Evolutionary conservation across 2,113 vertebrate genomes (phyloP), one percentile per base, ranked within the genome.

Genomic region (Alces alces): DNA sequence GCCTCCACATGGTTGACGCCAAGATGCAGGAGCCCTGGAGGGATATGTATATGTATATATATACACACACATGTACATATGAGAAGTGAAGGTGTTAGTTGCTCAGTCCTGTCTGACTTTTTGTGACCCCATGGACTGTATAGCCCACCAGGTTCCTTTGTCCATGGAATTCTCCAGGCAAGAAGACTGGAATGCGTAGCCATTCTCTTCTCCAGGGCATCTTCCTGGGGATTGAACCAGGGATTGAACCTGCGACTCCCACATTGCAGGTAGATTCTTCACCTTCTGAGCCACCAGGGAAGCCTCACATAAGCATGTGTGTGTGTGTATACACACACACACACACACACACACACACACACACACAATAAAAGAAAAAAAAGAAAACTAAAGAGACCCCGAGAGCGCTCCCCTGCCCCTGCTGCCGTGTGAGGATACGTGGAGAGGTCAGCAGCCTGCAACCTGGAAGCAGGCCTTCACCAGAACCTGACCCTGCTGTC

Each of bases 361-460:
- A n/a, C n/a, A n/a, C n/a, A 45, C 2, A 78, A 79, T 15, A 50
- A 80, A 80, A 82, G 33, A 80, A 30, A 50, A 80, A 82, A 50
- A 79, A 30, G 15, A 19, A 33, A 19, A 19, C 43, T 3, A 14
- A 45, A n/a, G 21, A 28, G 14, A 36, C 86, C 78, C 23, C 8
- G 0, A 10, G 33, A 58, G 33, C 2, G 2, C 30, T 60, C 43
- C 57, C 64, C 21, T 9, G 33, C n/a, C 19, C 70, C 17, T 89
- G 17, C 78, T 61, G 27, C 79, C 0, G 0, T 2, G 7, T n/a
- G 23, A 70, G 30, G 76, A 39, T 11, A 7, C 21, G 1, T 14
- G 1, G 73, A 66, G 28, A 21, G n/a, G 66, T 16, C 45, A 17
- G 33, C 54, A 9, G 10, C 30, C 47, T 10, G 30, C 39, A 11